These are phyloP conservation scores for Sus cebifrons DNA, from an alignment of 2,797 vertebrate species.

Conservation along the genomic window DNA sequence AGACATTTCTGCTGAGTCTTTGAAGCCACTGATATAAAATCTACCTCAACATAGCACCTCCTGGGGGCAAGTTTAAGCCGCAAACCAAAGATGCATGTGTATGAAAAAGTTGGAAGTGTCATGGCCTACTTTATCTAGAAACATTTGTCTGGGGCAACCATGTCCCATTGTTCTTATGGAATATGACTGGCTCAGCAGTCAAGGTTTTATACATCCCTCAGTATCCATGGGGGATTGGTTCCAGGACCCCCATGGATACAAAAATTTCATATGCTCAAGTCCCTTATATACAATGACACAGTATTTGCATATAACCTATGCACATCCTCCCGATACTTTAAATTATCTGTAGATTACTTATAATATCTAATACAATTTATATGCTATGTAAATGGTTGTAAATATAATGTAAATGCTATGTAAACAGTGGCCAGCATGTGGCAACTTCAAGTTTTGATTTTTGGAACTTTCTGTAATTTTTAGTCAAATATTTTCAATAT, in stretches of 20 bases:
- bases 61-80: not conserved
- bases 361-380: not conserved
- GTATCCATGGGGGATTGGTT: not conserved
- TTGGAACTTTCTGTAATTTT: not conserved
- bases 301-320: not conserved
- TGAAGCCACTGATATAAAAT: conserved; percentile 20
- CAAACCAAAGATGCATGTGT: not conserved
- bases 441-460: not conserved
- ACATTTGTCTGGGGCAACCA: not conserved
- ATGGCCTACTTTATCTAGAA: conserved; percentile 50
- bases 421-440: not conserved
- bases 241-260: not conserved
- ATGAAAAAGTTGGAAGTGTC: conserved; percentile 14
- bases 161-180: not conserved
- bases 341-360: not conserved
- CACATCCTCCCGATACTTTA: not conserved
- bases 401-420: not conserved
- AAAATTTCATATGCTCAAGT: not conserved
- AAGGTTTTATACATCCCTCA: not conserved
- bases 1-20: not conserved
- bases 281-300: not conserved
- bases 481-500: not conserved
- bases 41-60: not conserved
- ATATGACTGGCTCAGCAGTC: not conserved
- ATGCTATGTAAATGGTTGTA: not conserved